phyloP scores from a whole-genome alignment of 1,140 invertebrate genomes.

The Sipha flava region DNA sequence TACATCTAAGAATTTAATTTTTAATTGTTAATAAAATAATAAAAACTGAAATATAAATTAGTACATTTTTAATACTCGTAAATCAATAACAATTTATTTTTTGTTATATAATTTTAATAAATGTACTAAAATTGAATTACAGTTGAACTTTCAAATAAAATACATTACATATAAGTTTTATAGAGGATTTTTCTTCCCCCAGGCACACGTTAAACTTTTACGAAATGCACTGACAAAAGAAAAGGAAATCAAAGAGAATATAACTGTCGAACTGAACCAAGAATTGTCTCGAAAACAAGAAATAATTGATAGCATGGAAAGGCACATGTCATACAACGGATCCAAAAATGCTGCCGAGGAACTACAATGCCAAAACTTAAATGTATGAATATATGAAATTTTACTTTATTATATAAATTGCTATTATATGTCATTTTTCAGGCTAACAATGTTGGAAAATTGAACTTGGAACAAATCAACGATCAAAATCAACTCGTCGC shows the following conservation, averaged over 20 bases:
- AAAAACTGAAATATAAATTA: too few relatives aligned
- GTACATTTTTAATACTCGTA: too few relatives aligned
- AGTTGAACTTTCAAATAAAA: too few relatives aligned
- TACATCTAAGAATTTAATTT: background rate
- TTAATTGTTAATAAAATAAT: too few relatives aligned
- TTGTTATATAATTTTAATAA: too few relatives aligned
- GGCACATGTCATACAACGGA: slow-evolving; percentile 8
- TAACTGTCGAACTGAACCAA: slow-evolving; percentile 23
- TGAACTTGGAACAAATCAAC: background rate
- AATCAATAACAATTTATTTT: too few relatives aligned
- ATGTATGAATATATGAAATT: background rate
- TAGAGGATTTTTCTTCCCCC: background rate
- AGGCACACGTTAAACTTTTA: slow-evolving; percentile 30
- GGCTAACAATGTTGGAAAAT: background rate
- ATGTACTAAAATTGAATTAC: too few relatives aligned
- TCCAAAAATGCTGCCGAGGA: slow-evolving; percentile 31
- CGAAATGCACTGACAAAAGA: slow-evolving; percentile 24
- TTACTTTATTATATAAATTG: background rate
- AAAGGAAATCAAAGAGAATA: slow-evolving; percentile 31
- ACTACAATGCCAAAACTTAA: background rate
- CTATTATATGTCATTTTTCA: background rate
- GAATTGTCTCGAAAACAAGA: slow-evolving; percentile 30
- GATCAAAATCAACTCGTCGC: background rate
- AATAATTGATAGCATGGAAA: slow-evolving; percentile 26
- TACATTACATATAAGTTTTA: too few relatives aligned